Evolutionary conservation across 2,888 invertebrate genomes (phyloP).

Genomic region (Athalia cordata): DNA sequence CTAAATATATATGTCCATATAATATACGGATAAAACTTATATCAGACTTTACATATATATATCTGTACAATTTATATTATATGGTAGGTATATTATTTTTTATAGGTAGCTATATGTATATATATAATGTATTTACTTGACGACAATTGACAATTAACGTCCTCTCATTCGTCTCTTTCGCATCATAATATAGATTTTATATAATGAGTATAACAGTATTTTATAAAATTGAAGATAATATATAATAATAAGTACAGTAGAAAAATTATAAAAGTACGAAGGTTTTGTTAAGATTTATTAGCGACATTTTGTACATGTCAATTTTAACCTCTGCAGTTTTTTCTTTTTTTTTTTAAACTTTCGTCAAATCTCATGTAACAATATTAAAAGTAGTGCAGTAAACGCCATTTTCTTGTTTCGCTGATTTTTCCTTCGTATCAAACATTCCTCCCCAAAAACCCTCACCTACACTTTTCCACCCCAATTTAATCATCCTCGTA

Average conservation of each 20-base stretch:
- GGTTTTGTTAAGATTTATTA: conserved; percentile 51
- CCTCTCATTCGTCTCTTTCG: too few relatives aligned
- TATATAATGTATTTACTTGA: background rate
- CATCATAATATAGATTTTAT: too few relatives aligned
- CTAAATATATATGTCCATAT: background rate
- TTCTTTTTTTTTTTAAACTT: background rate
- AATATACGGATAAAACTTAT: too few relatives aligned
- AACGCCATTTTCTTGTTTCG: background rate
- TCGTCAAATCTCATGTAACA: background rate
- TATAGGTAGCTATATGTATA: conserved; percentile 1
- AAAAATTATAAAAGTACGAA: conserved; percentile 69
- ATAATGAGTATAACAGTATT: too few relatives aligned
- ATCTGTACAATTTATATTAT: background rate
- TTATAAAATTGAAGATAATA: background rate
- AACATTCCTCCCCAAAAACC: conserved; percentile 4
- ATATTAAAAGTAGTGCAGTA: background rate
- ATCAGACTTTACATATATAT: background rate
- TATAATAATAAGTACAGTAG: conserved; percentile 62
- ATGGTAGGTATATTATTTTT: background rate
- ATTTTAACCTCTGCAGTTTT: background rate
- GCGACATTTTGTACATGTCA: conserved; percentile 35
- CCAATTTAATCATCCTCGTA: background rate
- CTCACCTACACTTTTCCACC: background rate
- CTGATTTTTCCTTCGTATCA: background rate
- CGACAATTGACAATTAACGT: background rate